Evolutionary conservation across 2,113 vertebrate species (phyloP), one percentile per base, ranked within the genome.

Genomic region (Struthio camelus): DNA sequence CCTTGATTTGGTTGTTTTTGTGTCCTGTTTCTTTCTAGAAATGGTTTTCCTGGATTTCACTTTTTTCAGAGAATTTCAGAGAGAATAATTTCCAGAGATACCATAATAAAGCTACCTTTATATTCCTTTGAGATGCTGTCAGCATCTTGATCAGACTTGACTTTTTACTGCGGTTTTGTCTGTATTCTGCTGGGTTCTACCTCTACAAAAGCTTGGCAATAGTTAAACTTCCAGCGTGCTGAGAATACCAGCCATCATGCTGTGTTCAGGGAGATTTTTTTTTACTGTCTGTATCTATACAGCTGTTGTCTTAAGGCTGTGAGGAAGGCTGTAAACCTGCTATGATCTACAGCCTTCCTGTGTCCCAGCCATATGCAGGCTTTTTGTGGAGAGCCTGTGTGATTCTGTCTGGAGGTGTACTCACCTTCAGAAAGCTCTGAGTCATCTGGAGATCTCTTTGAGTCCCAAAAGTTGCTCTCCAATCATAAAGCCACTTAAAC

Each of bases 201-300:
- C 30, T 34, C 44, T 38, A 5, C 18, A 80, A 44, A 75, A 76
- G 9, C 22, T 64, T 28, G 23, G 11, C 23, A 28, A 2, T 14
- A 14, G 27, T 51, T 82, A 58, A 58, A 50, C 32, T 78, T 16
- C 8, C 32, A 14, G 32, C 28, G 51, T 58, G 64, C 23, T 61
- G 59, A 27, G 46, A 4, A 25, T 15, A 3, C 42, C 27, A 42
- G 20, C 27, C 32, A 5, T 44, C 65, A 28, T 51, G 42, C 30
- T 3, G 0, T 3, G 28, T 9, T 38, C 20, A 17, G 50, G 73
- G 25, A 4, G 53, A 1, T 14, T 6, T 1, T 7, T 1, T 6
- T 32, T 34, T 23, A 2, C 7, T 20, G 58, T n/a, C 58, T 59
- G 14, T 6, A 18, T 19, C n/a, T 28, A 0, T 20, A 7, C 1